phyloP scores from a whole-genome alignment of 2,113 vertebrate species.

The Chloropsis cyanopogon region DNA sequence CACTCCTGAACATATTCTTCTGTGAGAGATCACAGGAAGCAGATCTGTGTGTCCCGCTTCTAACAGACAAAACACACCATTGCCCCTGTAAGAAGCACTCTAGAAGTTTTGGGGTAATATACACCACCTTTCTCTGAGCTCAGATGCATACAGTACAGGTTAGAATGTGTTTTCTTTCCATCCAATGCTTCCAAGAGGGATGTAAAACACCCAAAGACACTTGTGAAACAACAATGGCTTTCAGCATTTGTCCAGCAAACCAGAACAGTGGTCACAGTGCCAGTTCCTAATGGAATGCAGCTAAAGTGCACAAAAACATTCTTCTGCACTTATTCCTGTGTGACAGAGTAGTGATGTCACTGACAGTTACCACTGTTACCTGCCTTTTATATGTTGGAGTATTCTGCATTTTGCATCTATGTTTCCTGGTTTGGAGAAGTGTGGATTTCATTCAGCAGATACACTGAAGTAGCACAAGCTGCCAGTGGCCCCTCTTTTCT shows the following conservation, averaged over 20 bases:
- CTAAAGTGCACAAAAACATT: background rate
- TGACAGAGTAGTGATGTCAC: rapidly evolving
- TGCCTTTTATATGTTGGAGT: background rate
- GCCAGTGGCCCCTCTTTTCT: background rate
- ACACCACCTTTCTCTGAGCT: background rate
- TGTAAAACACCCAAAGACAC: background rate
- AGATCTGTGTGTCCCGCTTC: background rate
- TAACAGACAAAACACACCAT: background rate
- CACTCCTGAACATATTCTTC: background rate
- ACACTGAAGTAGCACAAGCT: background rate
- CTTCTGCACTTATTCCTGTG: background rate
- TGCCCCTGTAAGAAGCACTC: background rate
- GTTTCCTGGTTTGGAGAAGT: background rate
- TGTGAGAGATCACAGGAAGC: background rate
- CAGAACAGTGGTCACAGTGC: background rate
- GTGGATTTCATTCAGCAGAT: background rate
- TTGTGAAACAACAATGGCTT: background rate
- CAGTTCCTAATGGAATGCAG: background rate
- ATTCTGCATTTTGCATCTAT: background rate
- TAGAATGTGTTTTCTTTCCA: background rate
- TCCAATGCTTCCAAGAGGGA: background rate
- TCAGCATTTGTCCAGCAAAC: background rate
- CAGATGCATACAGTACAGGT: background rate
- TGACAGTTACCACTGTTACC: background rate
- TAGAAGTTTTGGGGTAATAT: background rate